These are phyloP conservation scores for Cacatua alba DNA, from an alignment of 2,113 vertebrate species.

Conservation along the genomic window DNA sequence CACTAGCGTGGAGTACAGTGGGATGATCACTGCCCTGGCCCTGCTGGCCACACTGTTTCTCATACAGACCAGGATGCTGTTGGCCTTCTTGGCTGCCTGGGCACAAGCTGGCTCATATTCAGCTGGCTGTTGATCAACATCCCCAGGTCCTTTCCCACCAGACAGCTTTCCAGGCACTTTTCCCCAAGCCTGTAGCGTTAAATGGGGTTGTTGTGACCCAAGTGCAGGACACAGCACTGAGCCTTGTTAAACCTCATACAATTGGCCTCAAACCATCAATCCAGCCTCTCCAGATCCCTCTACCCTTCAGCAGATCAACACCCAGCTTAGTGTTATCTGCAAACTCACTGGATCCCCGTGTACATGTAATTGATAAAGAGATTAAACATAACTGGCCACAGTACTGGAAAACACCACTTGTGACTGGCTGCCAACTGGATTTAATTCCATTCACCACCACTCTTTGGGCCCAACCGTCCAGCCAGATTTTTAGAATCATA, in stretches of 20 bases:
- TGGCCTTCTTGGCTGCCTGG: neutral
- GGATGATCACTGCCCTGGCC: neutral
- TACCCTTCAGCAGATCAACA: neutral
- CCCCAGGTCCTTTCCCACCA: neutral
- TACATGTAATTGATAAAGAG: neutral
- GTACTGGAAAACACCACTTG: neutral
- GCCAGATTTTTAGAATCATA: neutral
- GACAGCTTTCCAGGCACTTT: neutral
- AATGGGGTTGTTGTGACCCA: neutral
- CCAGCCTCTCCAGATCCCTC: neutral
- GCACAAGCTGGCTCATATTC: neutral
- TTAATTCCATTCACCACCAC: neutral
- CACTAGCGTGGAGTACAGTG: fast-evolving
- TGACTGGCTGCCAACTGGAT: neutral
- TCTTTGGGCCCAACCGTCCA: neutral
- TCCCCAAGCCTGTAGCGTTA: neutral
- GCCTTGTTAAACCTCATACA: neutral
- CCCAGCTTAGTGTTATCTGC: neutral
- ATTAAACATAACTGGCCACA: neutral
- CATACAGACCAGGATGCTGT: neutral
- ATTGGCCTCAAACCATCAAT: neutral
- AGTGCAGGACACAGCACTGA: neutral
- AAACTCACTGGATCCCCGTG: neutral
- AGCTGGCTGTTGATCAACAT: neutral
- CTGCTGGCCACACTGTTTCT: neutral